Conservation (phyloP, 2,888 invertebrate species). For the Cosmopolites sordidus region DNA sequence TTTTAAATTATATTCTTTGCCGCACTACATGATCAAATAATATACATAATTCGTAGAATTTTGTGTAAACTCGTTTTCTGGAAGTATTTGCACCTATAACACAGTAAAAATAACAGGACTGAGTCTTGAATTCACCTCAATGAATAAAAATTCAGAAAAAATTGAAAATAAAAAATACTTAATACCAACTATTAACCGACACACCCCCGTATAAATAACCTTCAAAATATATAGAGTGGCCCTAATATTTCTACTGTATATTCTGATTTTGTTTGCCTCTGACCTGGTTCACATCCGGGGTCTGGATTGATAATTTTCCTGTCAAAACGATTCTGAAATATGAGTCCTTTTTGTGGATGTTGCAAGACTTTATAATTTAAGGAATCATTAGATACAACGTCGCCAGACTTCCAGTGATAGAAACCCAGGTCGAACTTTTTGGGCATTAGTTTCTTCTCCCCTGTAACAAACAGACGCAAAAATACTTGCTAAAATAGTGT, state of each 20-base stretch:
- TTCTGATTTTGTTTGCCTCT: too few species aligned
- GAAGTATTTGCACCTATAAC: constrained; percentile 61
- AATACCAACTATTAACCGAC: too few species aligned
- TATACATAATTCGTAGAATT: constrained; percentile 68
- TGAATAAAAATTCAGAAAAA: too few species aligned
- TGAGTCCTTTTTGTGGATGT: constrained; percentile 66
- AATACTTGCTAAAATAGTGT: background rate
- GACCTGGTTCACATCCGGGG: constrained; percentile 53
- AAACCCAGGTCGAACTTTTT: constrained; percentile 68
- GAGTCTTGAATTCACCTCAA: too few species aligned
- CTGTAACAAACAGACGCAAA: constrained; percentile 26
- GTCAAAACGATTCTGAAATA: constrained; percentile 78
- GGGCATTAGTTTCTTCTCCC: constrained; percentile 59
- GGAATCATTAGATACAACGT: constrained; percentile 66
- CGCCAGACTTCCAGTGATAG: constrained; percentile 73
- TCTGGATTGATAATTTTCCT: constrained; percentile 72
- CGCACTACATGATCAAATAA: constrained; percentile 76
- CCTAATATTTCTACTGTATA: too few species aligned
- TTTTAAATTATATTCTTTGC: constrained; percentile 47
- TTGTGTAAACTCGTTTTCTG: constrained; percentile 59
- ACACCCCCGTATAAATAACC: too few species aligned
- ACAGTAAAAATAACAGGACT: background rate
- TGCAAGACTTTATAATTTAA: constrained; percentile 73
- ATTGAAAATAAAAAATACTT: too few species aligned
- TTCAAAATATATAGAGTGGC: too few species aligned